Evolutionary conservation across 2,888 invertebrate genomes (phyloP), one percentile per base, ranked within the genome.

Genomic region (Dioctria rufipes): DNA sequence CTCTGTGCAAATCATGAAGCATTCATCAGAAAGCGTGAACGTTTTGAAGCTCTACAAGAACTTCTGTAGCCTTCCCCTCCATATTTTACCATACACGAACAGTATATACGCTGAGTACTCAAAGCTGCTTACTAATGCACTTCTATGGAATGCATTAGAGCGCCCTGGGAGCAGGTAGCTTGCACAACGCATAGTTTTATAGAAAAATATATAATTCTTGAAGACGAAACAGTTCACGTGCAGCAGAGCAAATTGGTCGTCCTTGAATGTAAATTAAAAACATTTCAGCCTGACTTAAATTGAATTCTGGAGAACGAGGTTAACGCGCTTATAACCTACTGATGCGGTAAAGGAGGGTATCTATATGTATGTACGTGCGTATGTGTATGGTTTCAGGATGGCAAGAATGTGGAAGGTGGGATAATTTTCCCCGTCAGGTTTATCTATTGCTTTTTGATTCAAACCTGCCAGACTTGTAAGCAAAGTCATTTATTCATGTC

Each of bases 181-280:
- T 25, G 8, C 54, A 8, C 11, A 37, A 42, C 58, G 60, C 43
- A 39, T 37, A 43, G 11, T 46, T 67, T 67, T 46, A 51, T 39
- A 39, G 71, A 49, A 37, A 40, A 51, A 67, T 25, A 39, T 40
- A 73, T 58, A 73, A 73, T 40, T 73, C 42, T 39, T 39, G 25
- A 54, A 58, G 42, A 58, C 58, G 58, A 42, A 42, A 39, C 58
- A 42, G 73, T 61, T 61, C 39, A 37, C 77, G 63, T 77, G 46
- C 77, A 77, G 63, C 63, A 37, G 63, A 63, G 77, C 49, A 49
- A 77, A 37, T 77, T 77, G 63, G 46, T 63, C 49, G 46, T 77
- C 77, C 77, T 77, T 77, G 77, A 77, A 61, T 77, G 77, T 63
- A 77, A 77, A 77, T 77, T 77, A 77, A 77, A 77, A 77, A 63